phyloP scores from a whole-genome alignment of 1,140 invertebrate genomes.

The Dysdera silvatica region DNA sequence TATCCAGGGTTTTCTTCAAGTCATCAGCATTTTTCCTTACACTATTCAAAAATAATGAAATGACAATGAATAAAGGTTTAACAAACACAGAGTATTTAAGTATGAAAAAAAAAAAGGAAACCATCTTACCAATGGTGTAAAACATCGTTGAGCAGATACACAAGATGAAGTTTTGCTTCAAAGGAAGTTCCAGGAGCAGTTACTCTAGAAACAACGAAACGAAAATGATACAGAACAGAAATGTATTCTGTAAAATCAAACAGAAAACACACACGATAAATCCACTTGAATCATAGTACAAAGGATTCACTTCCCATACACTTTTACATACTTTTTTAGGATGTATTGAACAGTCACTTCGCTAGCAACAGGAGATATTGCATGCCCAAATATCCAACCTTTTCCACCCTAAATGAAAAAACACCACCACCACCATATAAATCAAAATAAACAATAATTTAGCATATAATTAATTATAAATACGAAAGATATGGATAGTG shows the following conservation, averaged over 20 bases:
- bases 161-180: slow-evolving; percentile 86
- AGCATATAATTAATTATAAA: too few relatives aligned
- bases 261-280: not conserved
- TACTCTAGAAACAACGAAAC: slow-evolving; percentile 54
- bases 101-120: not conserved
- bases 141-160: slow-evolving; percentile 96
- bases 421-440: not conserved
- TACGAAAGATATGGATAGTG: too few relatives aligned
- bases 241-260: not conserved
- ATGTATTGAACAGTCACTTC: slow-evolving; percentile 75
- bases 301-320: not conserved
- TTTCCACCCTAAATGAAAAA: slow-evolving; percentile 60
- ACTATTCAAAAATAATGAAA: slow-evolving; percentile 52
- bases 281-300: not conserved
- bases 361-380: slow-evolving; percentile 60
- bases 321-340: slow-evolving; percentile 54
- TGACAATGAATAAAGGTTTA: not conserved
- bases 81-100: not conserved
- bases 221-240: not conserved
- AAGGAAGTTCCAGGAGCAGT: slow-evolving; percentile 68
- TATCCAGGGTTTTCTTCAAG: slow-evolving; percentile 81
- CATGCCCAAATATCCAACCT: slow-evolving; percentile 87
- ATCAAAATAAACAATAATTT: too few relatives aligned
- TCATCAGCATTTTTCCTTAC: slow-evolving; percentile 87
- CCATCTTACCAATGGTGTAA: slow-evolving; percentile 84